Percentiles rank a stretch among this genome's conserved stretches.
Conservation (phyloP, 2,888 invertebrate genomes). For the Drosophila paranaensis region DNA sequence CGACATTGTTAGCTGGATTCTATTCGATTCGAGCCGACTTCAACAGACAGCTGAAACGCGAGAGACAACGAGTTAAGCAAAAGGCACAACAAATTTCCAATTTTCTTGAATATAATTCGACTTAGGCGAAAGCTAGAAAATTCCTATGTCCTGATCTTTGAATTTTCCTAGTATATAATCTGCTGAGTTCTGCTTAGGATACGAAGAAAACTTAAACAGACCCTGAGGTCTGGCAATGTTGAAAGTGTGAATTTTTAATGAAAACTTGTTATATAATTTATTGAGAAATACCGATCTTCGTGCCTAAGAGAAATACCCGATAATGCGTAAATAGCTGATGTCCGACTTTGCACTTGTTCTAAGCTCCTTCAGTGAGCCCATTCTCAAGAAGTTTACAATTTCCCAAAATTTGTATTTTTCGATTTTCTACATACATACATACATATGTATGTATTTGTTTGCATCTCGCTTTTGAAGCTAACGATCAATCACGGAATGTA, state of each 20-base stretch:
- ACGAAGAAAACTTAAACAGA: neutral
- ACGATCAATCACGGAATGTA: constrained; percentile 47
- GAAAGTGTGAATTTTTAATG: too few relatives aligned
- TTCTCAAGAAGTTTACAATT: neutral
- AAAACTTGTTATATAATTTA: too few relatives aligned
- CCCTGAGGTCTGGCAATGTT: too few relatives aligned
- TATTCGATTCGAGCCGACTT: constrained; percentile 25
- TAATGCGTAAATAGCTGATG: too few relatives aligned
- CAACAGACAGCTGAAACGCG: constrained; percentile 45
- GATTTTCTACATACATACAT: neutral
- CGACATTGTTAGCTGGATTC: constrained; percentile 85
- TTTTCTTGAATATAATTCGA: neutral
- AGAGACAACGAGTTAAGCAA: constrained; percentile 15
- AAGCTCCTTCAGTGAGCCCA: too few relatives aligned
- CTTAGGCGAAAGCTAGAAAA: too few relatives aligned
- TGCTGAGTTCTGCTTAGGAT: neutral
- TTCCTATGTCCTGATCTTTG: neutral
- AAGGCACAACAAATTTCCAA: neutral
- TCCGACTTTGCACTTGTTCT: too few relatives aligned
- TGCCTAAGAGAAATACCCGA: too few relatives aligned
- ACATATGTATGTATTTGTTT: neutral
- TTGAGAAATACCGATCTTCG: too few relatives aligned
- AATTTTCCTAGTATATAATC: neutral
- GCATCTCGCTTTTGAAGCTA: constrained; percentile 1
- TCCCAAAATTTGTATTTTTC: too few relatives aligned